Evolutionary conservation across 2,888 invertebrate genomes (phyloP).

Genomic region (Eristalis intricaria): DNA sequence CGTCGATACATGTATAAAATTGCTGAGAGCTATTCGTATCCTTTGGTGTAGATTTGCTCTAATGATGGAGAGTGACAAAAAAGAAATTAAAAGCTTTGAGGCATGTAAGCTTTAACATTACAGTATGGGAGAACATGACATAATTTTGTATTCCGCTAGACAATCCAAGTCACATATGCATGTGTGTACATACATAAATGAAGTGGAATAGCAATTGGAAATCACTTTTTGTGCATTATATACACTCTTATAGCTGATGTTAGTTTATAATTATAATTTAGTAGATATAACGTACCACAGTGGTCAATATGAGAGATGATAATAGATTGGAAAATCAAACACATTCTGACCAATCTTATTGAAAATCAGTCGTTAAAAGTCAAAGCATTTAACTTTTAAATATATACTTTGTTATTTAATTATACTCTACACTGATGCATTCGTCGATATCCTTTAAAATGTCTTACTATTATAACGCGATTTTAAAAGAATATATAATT

Average conservation of each 20-base stretch:
- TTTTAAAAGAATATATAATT: too few species aligned
- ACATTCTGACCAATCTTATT: too few species aligned
- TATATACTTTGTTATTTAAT: too few species aligned
- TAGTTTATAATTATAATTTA: neutral
- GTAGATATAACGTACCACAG: too few species aligned
- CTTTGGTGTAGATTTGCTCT: conserved; percentile 64
- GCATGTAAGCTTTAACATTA: conserved; percentile 15
- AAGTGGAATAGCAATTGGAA: neutral
- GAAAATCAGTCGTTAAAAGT: too few species aligned
- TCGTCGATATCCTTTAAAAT: too few species aligned
- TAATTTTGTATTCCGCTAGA: neutral
- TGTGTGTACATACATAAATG: neutral
- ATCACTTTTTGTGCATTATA: neutral
- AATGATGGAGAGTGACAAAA: conserved; percentile 47
- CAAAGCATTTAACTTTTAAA: too few species aligned
- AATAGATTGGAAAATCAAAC: too few species aligned
- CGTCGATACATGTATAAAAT: conserved; percentile 60
- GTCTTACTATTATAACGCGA: too few species aligned
- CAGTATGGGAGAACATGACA: conserved; percentile 22
- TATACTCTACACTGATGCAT: too few species aligned
- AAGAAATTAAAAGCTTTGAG: neutral
- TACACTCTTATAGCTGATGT: neutral
- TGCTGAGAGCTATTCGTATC: conserved; percentile 54
- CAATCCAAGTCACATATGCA: neutral
- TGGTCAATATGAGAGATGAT: neutral